Conservation (phyloP, 1,140 invertebrate species). For the Melanaphis sacchari region DNA sequence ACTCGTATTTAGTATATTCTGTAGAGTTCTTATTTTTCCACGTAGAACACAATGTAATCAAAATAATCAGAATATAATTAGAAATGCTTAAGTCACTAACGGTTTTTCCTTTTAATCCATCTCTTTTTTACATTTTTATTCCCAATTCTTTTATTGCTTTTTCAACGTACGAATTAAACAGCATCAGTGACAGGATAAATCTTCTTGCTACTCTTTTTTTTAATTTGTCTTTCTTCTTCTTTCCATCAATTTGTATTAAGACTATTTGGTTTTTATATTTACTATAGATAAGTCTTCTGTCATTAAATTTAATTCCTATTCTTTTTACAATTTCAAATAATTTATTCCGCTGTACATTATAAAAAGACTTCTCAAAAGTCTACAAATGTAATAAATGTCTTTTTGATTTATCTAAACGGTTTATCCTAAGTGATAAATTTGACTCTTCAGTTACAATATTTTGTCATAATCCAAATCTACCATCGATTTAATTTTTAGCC, state of each 20-base stretch:
- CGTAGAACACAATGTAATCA: neutral
- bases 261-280: neutral
- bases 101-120: neutral
- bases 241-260: neutral
- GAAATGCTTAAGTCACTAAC: neutral
- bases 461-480: neutral
- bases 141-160: neutral
- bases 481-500: too few species aligned
- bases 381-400: conserved; percentile 11
- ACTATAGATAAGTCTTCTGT: conserved; percentile 23
- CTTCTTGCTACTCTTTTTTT: conserved; percentile 23
- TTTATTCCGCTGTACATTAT: conserved; percentile 20
- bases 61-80: neutral
- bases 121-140: neutral
- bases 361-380: neutral
- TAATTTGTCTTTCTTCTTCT: neutral
- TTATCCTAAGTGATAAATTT: neutral
- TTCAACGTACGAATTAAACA: neutral
- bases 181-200: neutral
- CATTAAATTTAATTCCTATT: neutral
- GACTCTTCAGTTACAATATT: neutral
- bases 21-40: neutral
- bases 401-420: neutral
- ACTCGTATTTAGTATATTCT: neutral
- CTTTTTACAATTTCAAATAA: conserved; percentile 9